phyloP scores from a whole-genome alignment of 1,140 invertebrate species.

The Drosophila rufa region DNA sequence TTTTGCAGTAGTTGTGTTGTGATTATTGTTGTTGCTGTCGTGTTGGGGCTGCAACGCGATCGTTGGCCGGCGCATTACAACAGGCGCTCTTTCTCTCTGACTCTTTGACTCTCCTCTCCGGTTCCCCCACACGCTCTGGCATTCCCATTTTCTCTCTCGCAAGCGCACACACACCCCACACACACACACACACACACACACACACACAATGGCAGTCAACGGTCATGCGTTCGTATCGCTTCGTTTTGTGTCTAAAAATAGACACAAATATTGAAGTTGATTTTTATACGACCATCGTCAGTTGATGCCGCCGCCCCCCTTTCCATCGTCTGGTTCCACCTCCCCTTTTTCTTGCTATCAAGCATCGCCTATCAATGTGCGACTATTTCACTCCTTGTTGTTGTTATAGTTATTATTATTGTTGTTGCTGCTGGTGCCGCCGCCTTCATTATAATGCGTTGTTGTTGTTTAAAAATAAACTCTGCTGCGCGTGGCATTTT shows the following conservation, averaged over 20 bases:
- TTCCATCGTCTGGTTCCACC: slow-evolving; percentile 10
- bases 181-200: slow-evolving; percentile 20
- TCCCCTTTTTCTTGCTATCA: slow-evolving; percentile 66
- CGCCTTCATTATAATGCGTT: slow-evolving; percentile 78
- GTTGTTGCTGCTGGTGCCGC: slow-evolving; percentile 27
- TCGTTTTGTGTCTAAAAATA: slow-evolving; percentile 81
- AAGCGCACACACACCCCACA: slow-evolving; percentile 10
- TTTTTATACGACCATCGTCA: slow-evolving; percentile 69
- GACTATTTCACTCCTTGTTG: slow-evolving; percentile 60
- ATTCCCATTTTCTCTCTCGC: slow-evolving; percentile 24
- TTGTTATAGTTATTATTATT: slow-evolving; percentile 47
- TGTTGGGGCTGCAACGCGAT: slow-evolving; percentile 50
- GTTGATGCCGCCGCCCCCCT: slow-evolving; percentile 1
- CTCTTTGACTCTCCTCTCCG: slow-evolving; percentile 21
- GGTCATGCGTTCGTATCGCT: slow-evolving; percentile 72
- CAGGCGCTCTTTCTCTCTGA: slow-evolving; percentile 23
- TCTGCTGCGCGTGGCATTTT: slow-evolving; percentile 77
- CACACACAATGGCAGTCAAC: slow-evolving; percentile 32
- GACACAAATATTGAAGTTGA: slow-evolving; percentile 83
- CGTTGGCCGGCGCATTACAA: slow-evolving; percentile 71
- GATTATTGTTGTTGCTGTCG: slow-evolving; percentile 27
- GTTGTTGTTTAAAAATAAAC: slow-evolving; percentile 83
- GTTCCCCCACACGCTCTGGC: slow-evolving; percentile 12
- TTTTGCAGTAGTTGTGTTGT: slow-evolving; percentile 39
- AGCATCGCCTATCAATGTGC: slow-evolving; percentile 78